Evolutionary conservation across 2,888 invertebrate species (phyloP), one percentile per base, ranked within the genome.

Genomic region (Lucinisca nassula): DNA sequence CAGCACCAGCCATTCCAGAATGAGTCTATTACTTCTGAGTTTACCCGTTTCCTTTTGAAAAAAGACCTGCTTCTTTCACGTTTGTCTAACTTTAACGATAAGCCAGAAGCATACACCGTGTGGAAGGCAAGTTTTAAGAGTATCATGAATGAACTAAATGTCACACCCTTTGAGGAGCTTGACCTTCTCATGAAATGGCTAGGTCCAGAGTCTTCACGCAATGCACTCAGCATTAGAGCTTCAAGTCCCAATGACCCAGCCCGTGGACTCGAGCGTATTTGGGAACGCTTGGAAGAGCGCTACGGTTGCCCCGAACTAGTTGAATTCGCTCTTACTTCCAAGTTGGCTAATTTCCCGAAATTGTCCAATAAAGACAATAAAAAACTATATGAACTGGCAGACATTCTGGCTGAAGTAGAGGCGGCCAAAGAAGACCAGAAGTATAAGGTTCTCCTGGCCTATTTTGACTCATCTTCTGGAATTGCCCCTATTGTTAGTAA

Each of bases 101-200:
- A 55, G 12, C 49, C 80, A 17, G 87, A 84, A 30, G 37, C 30
- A 4, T 87, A 81, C 61, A 51, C 30, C 14, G 61, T 79, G 17
- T 87, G 84, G 81, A 84, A 84, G 40, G 32, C 78, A 0, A 87
- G 79, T 51, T 87, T 87, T 40, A 27, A 75, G 38, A 61, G 37
- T 45, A 78, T 87, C 17, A 78, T 77, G 35, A 38, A 38, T 1
- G 87, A 86, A 38, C 40, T 86, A 8, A 10, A 58, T 17, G 75
- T 75, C 17, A 75, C 82, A n/a, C 74, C 79, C 30, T 49, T 45
- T 49, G 82, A 86, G 17, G 86, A 86, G 40, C 21, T 82, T 32
- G 86, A 86, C 37, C 75, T 86, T 30, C 40, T 86, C 14, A 55
- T 77, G 10, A 86, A 83, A 27, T 86, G 79, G 82, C 70, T 86